Percentiles rank a stretch among this genome's conserved stretches.
Evolutionary conservation across 2,113 vertebrate genomes (phyloP).

Genomic region (Bubalus kerabau): DNA sequence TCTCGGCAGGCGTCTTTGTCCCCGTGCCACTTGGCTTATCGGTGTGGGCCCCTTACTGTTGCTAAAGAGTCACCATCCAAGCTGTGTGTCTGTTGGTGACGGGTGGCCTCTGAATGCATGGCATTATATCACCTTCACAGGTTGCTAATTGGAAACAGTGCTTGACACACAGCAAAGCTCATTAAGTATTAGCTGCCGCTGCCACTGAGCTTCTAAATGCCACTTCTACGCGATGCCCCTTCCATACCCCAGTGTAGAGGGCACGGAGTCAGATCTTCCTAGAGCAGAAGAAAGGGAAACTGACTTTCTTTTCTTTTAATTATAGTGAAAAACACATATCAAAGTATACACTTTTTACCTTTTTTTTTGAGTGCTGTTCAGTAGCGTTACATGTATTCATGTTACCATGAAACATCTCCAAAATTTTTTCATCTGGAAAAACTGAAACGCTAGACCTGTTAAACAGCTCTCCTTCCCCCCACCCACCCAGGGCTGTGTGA

Average conservation of each 20-base stretch:
- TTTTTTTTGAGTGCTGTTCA: neutral
- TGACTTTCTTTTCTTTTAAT: neutral
- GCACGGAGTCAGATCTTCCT: neutral
- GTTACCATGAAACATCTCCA: neutral
- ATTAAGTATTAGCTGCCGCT: neutral
- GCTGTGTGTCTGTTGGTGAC: neutral
- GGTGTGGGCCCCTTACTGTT: neutral
- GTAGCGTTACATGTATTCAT: neutral
- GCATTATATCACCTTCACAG: fast-evolving
- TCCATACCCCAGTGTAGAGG: neutral
- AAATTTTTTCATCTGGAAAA: neutral
- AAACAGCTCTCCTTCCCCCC: neutral
- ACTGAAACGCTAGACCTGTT: neutral
- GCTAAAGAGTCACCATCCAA: neutral
- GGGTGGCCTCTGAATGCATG: neutral
- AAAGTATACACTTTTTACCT: neutral
- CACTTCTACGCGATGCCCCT: neutral
- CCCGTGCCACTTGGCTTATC: neutral
- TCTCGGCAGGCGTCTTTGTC: neutral
- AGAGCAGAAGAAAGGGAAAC: neutral
- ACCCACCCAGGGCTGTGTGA: neutral
- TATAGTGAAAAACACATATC: neutral
- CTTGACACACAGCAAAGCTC: neutral
- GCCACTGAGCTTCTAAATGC: neutral
- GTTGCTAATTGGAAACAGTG: neutral